These are phyloP conservation scores for Axis porcinus DNA, from an alignment of 2,113 vertebrate genomes.

Conservation along the genomic window DNA sequence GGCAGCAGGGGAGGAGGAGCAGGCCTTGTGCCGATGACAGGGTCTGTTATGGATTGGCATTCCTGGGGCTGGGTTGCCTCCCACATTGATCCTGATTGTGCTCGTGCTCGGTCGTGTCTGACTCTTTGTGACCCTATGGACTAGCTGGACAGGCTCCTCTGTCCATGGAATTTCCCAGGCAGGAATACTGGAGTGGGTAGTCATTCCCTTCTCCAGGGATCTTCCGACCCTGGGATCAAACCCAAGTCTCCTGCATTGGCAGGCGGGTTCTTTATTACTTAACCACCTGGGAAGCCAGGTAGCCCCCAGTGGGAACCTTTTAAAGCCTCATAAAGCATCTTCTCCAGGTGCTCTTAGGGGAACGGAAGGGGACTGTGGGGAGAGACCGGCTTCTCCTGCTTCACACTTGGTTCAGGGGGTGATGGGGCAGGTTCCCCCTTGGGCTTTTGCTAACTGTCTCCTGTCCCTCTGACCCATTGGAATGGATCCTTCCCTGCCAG, in stretches of 20 bases:
- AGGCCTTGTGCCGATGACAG: background rate
- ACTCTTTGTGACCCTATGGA: background rate
- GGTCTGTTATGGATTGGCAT: background rate
- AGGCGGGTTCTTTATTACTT: background rate
- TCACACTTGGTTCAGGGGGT: background rate
- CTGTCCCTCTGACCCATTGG: background rate
- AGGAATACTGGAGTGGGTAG: background rate
- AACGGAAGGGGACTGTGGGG: background rate
- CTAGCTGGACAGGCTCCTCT: background rate
- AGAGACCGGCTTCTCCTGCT: background rate
- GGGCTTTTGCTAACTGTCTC: background rate
- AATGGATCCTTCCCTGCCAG: constrained; percentile 71
- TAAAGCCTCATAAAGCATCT: background rate
- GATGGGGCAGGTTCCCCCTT: background rate
- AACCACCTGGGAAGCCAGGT: background rate
- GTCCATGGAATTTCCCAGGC: background rate
- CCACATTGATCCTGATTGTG: background rate
- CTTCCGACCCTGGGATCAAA: background rate
- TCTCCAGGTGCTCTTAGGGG: background rate
- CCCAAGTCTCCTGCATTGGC: background rate
- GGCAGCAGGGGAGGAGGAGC: background rate
- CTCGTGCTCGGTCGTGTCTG: background rate
- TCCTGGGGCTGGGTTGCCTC: background rate
- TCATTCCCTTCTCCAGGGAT: background rate
- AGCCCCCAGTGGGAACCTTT: background rate